Percentiles rank a stretch among this genome's conserved stretches.
phyloP scores from a whole-genome alignment of 2,888 invertebrate species.

The Trichacis sp. region DNA sequence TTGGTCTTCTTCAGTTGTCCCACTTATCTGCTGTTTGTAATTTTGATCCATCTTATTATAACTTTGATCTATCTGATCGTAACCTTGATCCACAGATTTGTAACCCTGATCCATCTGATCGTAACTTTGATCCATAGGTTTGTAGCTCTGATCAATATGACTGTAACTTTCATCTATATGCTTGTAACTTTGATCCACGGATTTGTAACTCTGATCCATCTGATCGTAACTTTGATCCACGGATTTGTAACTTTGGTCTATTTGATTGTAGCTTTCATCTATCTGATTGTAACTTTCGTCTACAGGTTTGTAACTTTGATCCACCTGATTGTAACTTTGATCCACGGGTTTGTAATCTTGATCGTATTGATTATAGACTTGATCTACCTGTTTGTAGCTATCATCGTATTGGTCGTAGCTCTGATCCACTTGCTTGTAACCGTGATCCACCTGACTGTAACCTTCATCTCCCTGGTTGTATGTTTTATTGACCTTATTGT shows the following conservation, averaged over 20 bases:
- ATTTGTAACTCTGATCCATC: slow-evolving; percentile 33
- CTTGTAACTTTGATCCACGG: slow-evolving; percentile 44
- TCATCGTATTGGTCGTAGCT: slow-evolving; percentile 46
- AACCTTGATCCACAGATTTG: slow-evolving; percentile 35
- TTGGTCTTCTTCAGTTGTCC: slow-evolving; percentile 53
- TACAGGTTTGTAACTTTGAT: slow-evolving; percentile 44
- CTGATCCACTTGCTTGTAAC: slow-evolving; percentile 45
- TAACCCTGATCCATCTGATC: not conserved
- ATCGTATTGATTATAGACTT: slow-evolving; percentile 42
- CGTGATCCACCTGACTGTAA: slow-evolving; percentile 44
- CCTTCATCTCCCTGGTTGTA: slow-evolving; percentile 46
- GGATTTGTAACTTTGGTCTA: slow-evolving; percentile 43
- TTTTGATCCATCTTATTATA: slow-evolving; percentile 50
- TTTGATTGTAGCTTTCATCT: slow-evolving; percentile 40
- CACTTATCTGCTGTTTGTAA: slow-evolving; percentile 46
- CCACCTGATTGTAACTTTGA: not conserved
- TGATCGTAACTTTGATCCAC: slow-evolving; percentile 22
- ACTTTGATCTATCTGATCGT: slow-evolving; percentile 46
- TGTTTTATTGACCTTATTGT: slow-evolving; percentile 40
- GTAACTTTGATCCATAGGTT: not conserved
- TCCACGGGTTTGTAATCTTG: slow-evolving; percentile 46
- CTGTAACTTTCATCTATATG: slow-evolving; percentile 33
- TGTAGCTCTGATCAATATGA: slow-evolving; percentile 11
- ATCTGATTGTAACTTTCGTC: slow-evolving; percentile 45
- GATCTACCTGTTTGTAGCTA: slow-evolving; percentile 47